phyloP scores from a whole-genome alignment of 2,888 invertebrate species.

The Bimastos eiseni region DNA sequence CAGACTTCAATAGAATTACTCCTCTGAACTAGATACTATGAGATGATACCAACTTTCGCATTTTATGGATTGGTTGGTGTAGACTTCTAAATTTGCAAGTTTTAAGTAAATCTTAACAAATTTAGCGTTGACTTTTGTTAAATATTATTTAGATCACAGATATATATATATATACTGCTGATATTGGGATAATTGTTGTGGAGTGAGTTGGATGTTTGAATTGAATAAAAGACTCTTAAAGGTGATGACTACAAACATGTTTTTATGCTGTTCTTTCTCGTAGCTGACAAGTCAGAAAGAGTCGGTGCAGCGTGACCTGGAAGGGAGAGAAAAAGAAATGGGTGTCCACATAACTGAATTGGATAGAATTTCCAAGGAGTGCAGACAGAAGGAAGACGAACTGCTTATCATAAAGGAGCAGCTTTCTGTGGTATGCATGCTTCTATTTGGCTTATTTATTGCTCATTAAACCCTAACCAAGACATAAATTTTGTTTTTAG shows the following conservation, averaged over 20 bases:
- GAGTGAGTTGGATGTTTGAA: neutral
- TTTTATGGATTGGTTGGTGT: neutral
- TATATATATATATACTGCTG: neutral
- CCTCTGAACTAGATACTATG: too few relatives aligned
- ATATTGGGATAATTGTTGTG: neutral
- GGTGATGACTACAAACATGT: neutral
- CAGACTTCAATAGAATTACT: neutral
- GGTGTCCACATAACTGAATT: neutral
- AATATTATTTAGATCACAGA: neutral
- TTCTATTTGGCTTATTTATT: neutral
- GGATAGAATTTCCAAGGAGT: neutral
- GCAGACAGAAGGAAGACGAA: neutral
- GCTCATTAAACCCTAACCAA: neutral
- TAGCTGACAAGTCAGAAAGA: neutral
- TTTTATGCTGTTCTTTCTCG: neutral
- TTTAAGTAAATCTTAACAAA: too few relatives aligned
- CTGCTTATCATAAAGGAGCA: neutral
- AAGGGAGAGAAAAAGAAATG: neutral
- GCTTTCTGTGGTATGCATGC: neutral
- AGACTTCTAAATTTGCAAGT: neutral
- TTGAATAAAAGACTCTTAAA: neutral
- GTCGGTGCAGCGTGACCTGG: neutral
- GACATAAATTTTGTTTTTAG: too few relatives aligned
- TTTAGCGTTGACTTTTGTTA: neutral
- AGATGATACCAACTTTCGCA: neutral